Percentiles rank a stretch among this genome's conserved stretches.
These are phyloP conservation scores for Drosophila stalkeri DNA, from an alignment of 2,888 invertebrate species.

Conservation along the genomic window DNA sequence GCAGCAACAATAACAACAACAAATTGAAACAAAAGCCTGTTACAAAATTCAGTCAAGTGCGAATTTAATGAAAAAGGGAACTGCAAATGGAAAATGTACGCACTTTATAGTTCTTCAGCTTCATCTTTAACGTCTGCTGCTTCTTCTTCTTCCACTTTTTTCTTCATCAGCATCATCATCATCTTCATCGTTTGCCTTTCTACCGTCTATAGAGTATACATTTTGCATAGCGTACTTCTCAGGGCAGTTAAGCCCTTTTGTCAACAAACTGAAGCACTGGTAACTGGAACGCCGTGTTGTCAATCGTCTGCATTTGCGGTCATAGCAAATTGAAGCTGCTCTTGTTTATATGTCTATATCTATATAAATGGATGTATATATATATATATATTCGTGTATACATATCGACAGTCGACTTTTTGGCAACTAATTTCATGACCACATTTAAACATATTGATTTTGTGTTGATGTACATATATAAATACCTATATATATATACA, in stretches of 20 bases:
- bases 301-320: slow-evolving; percentile 44
- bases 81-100: slow-evolving; percentile 50
- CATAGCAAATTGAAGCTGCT: slow-evolving; percentile 37
- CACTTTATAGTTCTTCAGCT: slow-evolving; percentile 30
- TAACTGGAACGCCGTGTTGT: slow-evolving; percentile 11
- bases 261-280: slow-evolving; percentile 58
- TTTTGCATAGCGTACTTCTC: slow-evolving; percentile 52
- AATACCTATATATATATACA: not conserved
- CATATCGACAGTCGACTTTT: slow-evolving; percentile 66
- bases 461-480: slow-evolving; percentile 21
- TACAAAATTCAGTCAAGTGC: slow-evolving; percentile 57
- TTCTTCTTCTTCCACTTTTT: not conserved
- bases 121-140: not conserved
- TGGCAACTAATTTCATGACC: slow-evolving; percentile 76
- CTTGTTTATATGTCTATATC: slow-evolving; percentile 18
- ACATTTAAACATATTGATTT: slow-evolving; percentile 83
- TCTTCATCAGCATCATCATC: not conserved
- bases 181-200: not conserved
- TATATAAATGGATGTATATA: not conserved
- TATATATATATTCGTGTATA: not conserved
- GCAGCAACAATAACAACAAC: slow-evolving; percentile 19
- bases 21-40: slow-evolving; percentile 21
- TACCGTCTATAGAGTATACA: slow-evolving; percentile 34
- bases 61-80: slow-evolving; percentile 61
- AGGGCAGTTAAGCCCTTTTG: slow-evolving; percentile 66